Percentiles rank a stretch among this genome's conserved stretches.
phyloP scores from a whole-genome alignment of 2,113 vertebrate genomes.

The Lipotes vexillifer region DNA sequence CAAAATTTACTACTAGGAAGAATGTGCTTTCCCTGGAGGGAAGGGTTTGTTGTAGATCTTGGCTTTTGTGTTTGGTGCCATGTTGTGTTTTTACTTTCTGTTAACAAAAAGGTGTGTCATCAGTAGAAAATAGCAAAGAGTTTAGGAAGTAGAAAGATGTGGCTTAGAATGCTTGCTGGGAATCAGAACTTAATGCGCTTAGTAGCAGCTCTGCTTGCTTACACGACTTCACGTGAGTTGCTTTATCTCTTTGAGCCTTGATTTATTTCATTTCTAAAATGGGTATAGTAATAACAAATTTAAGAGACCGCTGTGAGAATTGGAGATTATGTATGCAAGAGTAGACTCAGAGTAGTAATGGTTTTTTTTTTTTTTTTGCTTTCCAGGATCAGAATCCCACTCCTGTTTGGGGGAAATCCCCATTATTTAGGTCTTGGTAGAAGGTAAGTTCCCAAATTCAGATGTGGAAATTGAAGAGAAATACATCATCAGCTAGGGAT shows the following conservation, averaged over 20 bases:
- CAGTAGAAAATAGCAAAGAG: not conserved
- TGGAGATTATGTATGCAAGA: not conserved
- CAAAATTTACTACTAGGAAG: not conserved
- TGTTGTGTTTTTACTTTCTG: not conserved
- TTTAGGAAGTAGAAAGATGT: not conserved
- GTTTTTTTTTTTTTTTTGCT: not conserved
- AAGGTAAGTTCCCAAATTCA: not conserved
- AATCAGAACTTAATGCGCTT: not conserved
- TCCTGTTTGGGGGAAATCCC: not conserved
- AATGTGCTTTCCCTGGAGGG: not conserved
- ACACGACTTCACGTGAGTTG: not conserved
- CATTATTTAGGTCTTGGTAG: not conserved
- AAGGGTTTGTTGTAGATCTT: not conserved
- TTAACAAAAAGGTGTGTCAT: not conserved
- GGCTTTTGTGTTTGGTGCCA: not conserved
- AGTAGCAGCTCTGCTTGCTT: not conserved
- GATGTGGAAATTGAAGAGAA: not conserved
- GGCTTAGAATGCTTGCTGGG: not conserved
- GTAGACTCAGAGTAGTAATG: not conserved
- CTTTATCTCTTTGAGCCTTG: not conserved
- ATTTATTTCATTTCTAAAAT: not conserved
- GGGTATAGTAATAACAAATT: not conserved
- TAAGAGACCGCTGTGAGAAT: fast-evolving
- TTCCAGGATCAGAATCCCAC: not conserved
- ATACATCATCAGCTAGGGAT: not conserved